Evolutionary conservation across 2,888 invertebrate genomes (phyloP), one percentile per base, ranked within the genome.

Genomic region (Apoderus coryli): DNA sequence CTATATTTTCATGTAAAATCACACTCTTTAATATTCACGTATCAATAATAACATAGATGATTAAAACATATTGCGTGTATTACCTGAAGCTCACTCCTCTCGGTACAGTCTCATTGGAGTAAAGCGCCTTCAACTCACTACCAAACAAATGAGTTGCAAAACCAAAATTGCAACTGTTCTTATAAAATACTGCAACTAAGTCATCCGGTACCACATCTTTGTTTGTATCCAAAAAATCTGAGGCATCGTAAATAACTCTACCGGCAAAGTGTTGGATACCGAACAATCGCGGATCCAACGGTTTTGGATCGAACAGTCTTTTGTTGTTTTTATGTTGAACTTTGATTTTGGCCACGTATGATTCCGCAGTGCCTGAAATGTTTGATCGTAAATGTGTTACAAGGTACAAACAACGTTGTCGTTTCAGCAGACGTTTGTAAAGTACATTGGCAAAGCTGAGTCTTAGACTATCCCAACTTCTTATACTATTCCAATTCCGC

Each of bases 121-220:
- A 80, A 9, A 84, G 59, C 2, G 79, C 76, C 63, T 89, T 89
- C 37, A 93, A 63, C 57, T 93, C 93, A 31, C 82, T 77, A 2
- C 89, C 86, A 55, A 93, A 93, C n/a, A 93, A 64, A 55, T 93
- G 90, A 10, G 89, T 88, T 1, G 88, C 92, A 57, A 93, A 93
- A n/a, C 92, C 92, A 59, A 93, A 93, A 55, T 85, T 89, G 60
- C 92, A 93, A 33, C 75, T 76, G 48, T 88, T 80, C 49, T 84
- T 84, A 59, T 89, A 84, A 59, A 93, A 93, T 2, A 89, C 86
- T 1, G 84, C 79, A 2, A 93, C 82, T 46, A 92, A 63, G 54
- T 92, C 90, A 54, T 89, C 90, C 2, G 89, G 85, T 27, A 92
- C 78, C 7, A 82, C 77, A 59, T 93, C 92, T 41, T 84, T 76